Base-by-base conservation (phyloP, 1,140 invertebrate species). In the Bicyclus anynana region DNA sequence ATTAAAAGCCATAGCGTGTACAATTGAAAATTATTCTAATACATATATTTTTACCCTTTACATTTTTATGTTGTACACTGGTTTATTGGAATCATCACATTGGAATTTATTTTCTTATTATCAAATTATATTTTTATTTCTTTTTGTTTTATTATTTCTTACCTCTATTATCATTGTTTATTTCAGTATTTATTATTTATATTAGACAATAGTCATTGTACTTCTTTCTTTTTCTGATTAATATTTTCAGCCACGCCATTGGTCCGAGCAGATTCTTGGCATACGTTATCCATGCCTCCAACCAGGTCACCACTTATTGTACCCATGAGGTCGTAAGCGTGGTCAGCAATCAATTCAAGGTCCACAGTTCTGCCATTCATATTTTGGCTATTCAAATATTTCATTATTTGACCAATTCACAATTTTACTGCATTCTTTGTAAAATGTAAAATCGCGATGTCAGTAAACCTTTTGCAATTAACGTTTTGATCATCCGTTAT, bases 261-360 rank as follows among this genome's bases (percentile, higher is more conserved):
- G 85, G 87, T 88, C 87, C 87, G 85, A 80, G 82, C 87, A 77
- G 88, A 86, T 54, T 90, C 88, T 64, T 90, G 88, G 88, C 80
- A 88, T 62, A 89, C 82, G 35, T 75, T 89, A 63, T 84, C 85
- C 47, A 89, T 89, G 87, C 87, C 88, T 59, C 82, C 81, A 2
- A 80, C 84, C 67, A 79, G 87, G 66, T 86, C 80, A 37, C 77
- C 80, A 35, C 67, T 83, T 40, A 63, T 84, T 48, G 69, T 86
- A 44, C 77, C 75, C 58, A 72, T 40, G 26, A 59, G 56, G 17
- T 65, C 57, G 48, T 52, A 52, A 50, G 48, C 46, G 64, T 74
- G 59, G 57, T 64, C 53, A 67, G 65, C 72, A 59, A 67, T 56
- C 2, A 26, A 51, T 26, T 14, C 17, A 51, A 61, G 59, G 59